Evolutionary conservation across 2,113 vertebrate species (phyloP).

Genomic region (Thymallus thymallus): DNA sequence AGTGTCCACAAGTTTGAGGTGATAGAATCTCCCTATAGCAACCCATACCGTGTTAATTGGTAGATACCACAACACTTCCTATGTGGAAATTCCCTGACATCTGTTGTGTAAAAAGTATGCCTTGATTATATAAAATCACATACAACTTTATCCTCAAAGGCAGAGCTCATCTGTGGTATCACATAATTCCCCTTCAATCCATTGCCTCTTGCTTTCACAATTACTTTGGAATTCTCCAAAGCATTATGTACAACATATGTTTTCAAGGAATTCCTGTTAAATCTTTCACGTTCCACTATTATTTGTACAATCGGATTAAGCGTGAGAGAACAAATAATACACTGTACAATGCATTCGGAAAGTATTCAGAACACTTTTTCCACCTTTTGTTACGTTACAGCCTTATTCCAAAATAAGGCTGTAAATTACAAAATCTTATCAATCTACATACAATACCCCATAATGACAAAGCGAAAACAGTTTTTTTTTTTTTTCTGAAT

Average conservation of each 20-base stretch:
- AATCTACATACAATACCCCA: too few species aligned
- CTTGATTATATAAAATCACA: not conserved
- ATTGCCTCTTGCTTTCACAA: constrained; percentile 17
- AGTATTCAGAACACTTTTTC: not conserved
- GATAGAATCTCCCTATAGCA: constrained; percentile 1
- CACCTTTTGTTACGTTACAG: too few species aligned
- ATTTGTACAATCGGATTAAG: not conserved
- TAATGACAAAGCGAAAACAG: too few species aligned
- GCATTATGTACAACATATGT: not conserved
- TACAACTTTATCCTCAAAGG: not conserved
- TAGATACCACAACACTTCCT: not conserved
- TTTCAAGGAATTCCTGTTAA: not conserved
- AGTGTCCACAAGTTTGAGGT: not conserved
- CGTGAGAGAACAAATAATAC: too few species aligned
- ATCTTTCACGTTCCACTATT: not conserved
- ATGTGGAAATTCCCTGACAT: constrained; percentile 36
- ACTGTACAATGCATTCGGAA: not conserved
- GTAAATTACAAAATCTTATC: too few species aligned
- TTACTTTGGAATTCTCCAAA: constrained; percentile 7
- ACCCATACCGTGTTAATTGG: not conserved
- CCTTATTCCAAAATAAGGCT: too few species aligned
- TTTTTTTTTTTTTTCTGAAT: too few species aligned
- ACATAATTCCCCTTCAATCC: not conserved
- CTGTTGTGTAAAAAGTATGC: not conserved
- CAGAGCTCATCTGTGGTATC: constrained; percentile 24